Evolutionary conservation across 2,888 invertebrate species (phyloP).

Genomic region (Bugulina stolonifera): DNA sequence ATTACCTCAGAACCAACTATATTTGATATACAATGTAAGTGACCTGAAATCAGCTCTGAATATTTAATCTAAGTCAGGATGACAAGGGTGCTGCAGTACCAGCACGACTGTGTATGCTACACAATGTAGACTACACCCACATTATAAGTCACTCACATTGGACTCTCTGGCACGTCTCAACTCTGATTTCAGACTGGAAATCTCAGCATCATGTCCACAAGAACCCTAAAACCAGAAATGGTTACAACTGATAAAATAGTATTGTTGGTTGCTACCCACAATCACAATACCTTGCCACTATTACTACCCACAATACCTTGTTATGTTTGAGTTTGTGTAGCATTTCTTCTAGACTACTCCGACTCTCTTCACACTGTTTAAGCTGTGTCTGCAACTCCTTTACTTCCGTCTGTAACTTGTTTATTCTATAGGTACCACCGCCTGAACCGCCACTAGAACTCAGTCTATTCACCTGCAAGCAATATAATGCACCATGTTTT

Average conservation of each 20-base stretch:
- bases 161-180: not conserved
- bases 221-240: not conserved
- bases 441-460: not conserved
- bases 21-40: no score
- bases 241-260: no score
- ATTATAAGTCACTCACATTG: not conserved
- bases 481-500: no score
- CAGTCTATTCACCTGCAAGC: not conserved
- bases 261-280: no score
- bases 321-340: not conserved
- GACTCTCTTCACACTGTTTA: not conserved
- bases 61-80: no score
- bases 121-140: no score
- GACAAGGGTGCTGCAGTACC: no score
- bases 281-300: no score
- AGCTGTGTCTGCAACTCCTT: constrained; percentile 4
- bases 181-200: not conserved
- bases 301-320: not conserved
- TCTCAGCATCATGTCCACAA: constrained; percentile 24
- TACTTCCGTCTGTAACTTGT: constrained; percentile 6
- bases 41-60: no score
- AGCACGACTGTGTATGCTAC: no score
- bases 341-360: not conserved
- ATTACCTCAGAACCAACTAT: no score
- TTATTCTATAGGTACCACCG: constrained; percentile 7